A percentile compares a stretch with the other conserved stretches of the same genome.
Evolutionary conservation across 2,113 vertebrate genomes (phyloP).

Genomic region (Pseudorasbora parva): DNA sequence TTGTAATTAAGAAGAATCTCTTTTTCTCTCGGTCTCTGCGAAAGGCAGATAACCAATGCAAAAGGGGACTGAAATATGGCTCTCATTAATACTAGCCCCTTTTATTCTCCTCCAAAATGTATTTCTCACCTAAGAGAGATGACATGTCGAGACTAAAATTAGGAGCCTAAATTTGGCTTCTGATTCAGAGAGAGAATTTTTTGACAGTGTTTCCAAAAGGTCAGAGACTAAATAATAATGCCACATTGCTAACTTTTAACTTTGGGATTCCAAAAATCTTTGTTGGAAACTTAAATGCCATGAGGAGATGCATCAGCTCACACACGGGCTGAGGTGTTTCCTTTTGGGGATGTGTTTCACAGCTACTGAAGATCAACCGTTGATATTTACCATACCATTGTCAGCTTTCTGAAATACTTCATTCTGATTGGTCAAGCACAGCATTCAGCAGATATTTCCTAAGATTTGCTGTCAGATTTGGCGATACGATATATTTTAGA

Average conservation of each 20-base stretch:
- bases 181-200: neutral
- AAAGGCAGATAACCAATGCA: constrained; percentile 36
- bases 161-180: constrained; percentile 43
- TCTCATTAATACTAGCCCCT: constrained; percentile 44
- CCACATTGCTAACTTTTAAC: constrained; percentile 4
- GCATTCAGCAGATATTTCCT: neutral
- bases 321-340: neutral
- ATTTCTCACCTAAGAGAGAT: constrained; percentile 50
- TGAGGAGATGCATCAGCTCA: neutral
- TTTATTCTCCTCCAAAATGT: constrained; percentile 47
- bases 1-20: constrained; percentile 13
- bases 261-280: constrained; percentile 14
- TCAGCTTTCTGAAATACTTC: neutral
- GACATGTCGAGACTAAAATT: constrained; percentile 44
- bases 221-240: constrained; percentile 12
- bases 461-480: neutral
- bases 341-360: neutral
- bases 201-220: constrained; percentile 18
- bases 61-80: constrained; percentile 44
- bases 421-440: neutral
- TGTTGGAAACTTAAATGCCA: neutral
- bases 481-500: neutral
- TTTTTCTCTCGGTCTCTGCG: neutral
- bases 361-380: neutral
- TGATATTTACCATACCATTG: neutral